Percentiles rank a stretch among this genome's conserved stretches.
phyloP scores from a whole-genome alignment of 1,140 invertebrate species.

The Latrodectus geometricus region DNA sequence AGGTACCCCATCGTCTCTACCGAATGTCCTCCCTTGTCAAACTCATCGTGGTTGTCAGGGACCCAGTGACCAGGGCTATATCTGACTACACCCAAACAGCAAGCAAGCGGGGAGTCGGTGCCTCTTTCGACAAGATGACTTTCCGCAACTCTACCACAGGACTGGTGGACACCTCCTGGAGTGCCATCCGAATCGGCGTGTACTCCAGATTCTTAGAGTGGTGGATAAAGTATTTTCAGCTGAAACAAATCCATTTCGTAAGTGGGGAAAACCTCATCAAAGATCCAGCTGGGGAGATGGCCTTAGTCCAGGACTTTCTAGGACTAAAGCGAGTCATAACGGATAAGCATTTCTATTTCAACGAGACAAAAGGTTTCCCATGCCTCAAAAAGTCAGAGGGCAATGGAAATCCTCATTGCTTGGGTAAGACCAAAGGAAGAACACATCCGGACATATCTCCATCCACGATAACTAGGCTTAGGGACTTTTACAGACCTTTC shows the following conservation, averaged over 20 bases:
- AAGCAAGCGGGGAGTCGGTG: slow-evolving; percentile 76
- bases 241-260: slow-evolving; percentile 86
- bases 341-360: slow-evolving; percentile 93
- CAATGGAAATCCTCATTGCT: slow-evolving; percentile 83
- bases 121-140: slow-evolving; percentile 83
- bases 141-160: slow-evolving; percentile 76
- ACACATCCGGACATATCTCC: slow-evolving; percentile 86
- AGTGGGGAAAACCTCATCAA: slow-evolving; percentile 88
- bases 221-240: slow-evolving; percentile 89
- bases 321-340: slow-evolving; percentile 85
- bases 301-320: slow-evolving; percentile 86
- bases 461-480: slow-evolving; percentile 78
- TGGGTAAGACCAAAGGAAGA: slow-evolving; percentile 93
- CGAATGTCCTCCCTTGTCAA: slow-evolving; percentile 88
- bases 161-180: slow-evolving; percentile 86
- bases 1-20: slow-evolving; percentile 84
- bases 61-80: slow-evolving; percentile 91
- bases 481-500: slow-evolving; percentile 90
- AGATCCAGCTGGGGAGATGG: slow-evolving; percentile 88
- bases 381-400: slow-evolving; percentile 86
- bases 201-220: slow-evolving; percentile 84
- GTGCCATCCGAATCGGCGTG: slow-evolving; percentile 85
- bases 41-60: slow-evolving; percentile 88
- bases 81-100: slow-evolving; percentile 88
- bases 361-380: slow-evolving; percentile 93